These are phyloP conservation scores for Octodon degus DNA, from an alignment of 2,113 vertebrate genomes.

Conservation along the genomic window DNA sequence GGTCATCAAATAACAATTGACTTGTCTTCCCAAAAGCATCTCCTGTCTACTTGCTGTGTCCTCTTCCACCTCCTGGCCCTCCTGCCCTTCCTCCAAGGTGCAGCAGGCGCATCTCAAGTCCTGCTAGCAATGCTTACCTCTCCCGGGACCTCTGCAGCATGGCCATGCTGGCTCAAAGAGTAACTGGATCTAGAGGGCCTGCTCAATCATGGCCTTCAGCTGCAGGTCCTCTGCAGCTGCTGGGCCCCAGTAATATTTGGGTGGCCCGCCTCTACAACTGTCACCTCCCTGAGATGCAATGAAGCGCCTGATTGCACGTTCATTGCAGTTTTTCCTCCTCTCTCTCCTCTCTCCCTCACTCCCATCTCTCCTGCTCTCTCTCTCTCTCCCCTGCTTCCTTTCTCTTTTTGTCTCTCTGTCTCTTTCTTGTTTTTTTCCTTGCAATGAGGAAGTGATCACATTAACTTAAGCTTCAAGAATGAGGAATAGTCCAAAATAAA, in stretches of 20 bases:
- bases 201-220: not conserved
- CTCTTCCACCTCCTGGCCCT: not conserved
- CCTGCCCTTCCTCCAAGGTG: not conserved
- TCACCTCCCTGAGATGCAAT: conserved; percentile 53
- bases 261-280: not conserved
- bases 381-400: not conserved
- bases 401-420: not conserved
- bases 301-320: conserved; percentile 53
- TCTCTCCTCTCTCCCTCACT: not conserved
- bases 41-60: not conserved
- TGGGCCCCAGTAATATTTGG: not conserved
- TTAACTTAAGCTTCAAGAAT: conserved; percentile 42
- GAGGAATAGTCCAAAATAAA: conserved; percentile 1
- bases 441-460: not conserved
- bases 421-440: not conserved
- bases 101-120: not conserved
- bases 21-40: not conserved
- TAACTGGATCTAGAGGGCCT: not conserved
- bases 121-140: not conserved
- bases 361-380: not conserved
- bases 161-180: not conserved
- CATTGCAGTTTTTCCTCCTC: not conserved
- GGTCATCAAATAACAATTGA: not conserved
- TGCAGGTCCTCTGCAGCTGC: not conserved
- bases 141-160: not conserved